Base-by-base conservation (phyloP, 2,797 vertebrate genomes). In the Odontamblyopus lacepedii region DNA sequence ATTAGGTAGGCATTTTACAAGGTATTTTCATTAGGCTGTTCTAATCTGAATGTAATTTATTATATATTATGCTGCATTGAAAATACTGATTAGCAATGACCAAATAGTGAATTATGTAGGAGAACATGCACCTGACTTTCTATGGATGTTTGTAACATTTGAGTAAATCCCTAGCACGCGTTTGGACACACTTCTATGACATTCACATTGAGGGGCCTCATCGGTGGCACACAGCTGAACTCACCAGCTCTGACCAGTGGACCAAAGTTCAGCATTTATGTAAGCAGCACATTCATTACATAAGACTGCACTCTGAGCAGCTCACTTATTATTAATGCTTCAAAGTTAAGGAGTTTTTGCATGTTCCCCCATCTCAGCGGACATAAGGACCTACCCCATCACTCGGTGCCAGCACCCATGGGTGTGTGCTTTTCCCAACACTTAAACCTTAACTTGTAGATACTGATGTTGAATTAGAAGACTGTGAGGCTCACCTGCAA, bases 241-340 rank as follows among this genome's bases (percentile, higher is more conserved):
- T 81, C 85, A 67, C 71, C 65, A 63, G 72, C 76, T 84, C 86
- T 88, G 80, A 89, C 87, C 83, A 94, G 85, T 93, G 79, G 92
- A 91, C 83, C 88, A 94, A 94, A 93, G 94, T 93, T 94, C 91
- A 94, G 86, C 88, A 88, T 94, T 94, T 94, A 94, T 93, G 88
- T 91, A 95, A 93, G 91, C 88, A 93, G 91, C 88, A 84, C 88
- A 87, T 86, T 87, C 84, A 93, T 94, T 94, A 92, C 91, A 90
- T 94, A 94, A 95, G 90, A 92, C 89, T 92, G 88, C 91, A 90
- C 88, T 87, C 86, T 88, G 90, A 93, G 89, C 84, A 86, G 92
- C 91, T 92, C 90, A 93, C 92, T 92, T 93, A 95, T 94, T 92
- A 94, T 94, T 92, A 86, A 95, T 93, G 89, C 87, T 85, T 78